Percentiles rank a stretch among this genome's conserved stretches.
Evolutionary conservation across 1,140 invertebrate genomes (phyloP).

Genomic region (Gonatopus flavifemur): DNA sequence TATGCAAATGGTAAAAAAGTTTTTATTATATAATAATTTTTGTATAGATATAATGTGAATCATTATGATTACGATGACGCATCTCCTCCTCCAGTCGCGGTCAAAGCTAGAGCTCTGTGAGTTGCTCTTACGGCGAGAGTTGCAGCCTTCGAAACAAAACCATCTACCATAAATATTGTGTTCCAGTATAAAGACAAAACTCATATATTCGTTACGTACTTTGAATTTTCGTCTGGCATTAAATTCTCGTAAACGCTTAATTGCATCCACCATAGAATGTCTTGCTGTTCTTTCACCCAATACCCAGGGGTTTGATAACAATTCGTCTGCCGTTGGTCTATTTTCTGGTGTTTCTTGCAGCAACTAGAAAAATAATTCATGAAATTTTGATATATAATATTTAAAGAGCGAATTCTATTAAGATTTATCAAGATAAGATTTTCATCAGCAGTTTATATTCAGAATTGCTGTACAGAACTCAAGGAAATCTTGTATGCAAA

Average conservation of each 20-base stretch:
- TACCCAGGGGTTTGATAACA: conserved; percentile 61
- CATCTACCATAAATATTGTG: not conserved
- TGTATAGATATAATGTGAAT: too few species aligned
- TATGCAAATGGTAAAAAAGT: too few species aligned
- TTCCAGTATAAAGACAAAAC: not conserved
- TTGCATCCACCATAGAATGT: conserved; percentile 27
- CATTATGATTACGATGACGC: too few species aligned
- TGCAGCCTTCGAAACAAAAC: conserved; percentile 18
- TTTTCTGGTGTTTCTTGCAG: conserved; percentile 56
- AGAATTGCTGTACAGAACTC: too few species aligned
- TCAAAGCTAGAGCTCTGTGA: conserved; percentile 23
- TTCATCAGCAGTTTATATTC: too few species aligned
- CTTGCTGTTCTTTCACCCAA: conserved; percentile 42
- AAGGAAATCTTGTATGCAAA: not conserved
- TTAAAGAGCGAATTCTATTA: not conserved
- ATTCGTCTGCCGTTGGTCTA: conserved; percentile 56
- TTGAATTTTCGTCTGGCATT: conserved; percentile 65
- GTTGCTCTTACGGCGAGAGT: conserved; percentile 24
- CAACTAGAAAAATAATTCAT: conserved; percentile 54
- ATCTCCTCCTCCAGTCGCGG: too few species aligned
- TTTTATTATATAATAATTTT: too few species aligned
- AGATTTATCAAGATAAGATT: too few species aligned
- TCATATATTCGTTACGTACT: conserved; percentile 39
- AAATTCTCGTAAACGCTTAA: conserved; percentile 57
- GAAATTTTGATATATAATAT: conserved; percentile 36